Evolutionary conservation across 2,113 vertebrate species (phyloP), one percentile per base, ranked within the genome.

Genomic region (Cyanoderma ruficeps): DNA sequence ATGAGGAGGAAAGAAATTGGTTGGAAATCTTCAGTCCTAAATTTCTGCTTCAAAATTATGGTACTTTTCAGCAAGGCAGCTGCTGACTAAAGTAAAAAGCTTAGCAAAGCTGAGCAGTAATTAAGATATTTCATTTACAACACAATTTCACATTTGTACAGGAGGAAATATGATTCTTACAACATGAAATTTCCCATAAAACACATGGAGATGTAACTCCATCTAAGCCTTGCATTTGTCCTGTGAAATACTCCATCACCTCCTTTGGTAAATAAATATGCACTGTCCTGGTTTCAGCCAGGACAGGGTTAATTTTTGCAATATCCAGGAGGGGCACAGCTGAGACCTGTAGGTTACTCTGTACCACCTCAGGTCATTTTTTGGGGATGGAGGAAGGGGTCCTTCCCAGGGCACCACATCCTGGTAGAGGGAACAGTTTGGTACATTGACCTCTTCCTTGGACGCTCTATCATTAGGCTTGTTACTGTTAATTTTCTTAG

Each of bases 41-140:
- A 95, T 87, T 95, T 83, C 44, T 89, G 56, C 64, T 87, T 82
- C 82, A 89, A 72, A 94, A 91, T 41, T 61, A 91, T 42, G 14
- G 63, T 71, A 88, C 60, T 88, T 94, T 95, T 92, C 70, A 88
- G 87, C 61, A 85, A 93, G 87, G 53, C 49, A 92, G 63, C 59
- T 95, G 68, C 75, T 35, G 17, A 92, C 39, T 42, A 69, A 71
- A 57, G 49, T 52, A 25, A 53, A 75, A 77, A 41, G 71, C 41
- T 19, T 35, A 82, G 86, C 56, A 86, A 87, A 83, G 52, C 68
- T 76, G 63, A 91, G 63, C 90, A 69, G 88, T 90, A 93, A 96
- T 97, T 96, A 96, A 96, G 68, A 83, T 22, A 86, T 78, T 86
- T 93, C 79, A 92, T 93, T 93, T 94, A 93, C 89, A 93, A 64